These are phyloP conservation scores for Nomia melanderi DNA, from an alignment of 1,140 invertebrate genomes.

Conservation along the genomic window DNA sequence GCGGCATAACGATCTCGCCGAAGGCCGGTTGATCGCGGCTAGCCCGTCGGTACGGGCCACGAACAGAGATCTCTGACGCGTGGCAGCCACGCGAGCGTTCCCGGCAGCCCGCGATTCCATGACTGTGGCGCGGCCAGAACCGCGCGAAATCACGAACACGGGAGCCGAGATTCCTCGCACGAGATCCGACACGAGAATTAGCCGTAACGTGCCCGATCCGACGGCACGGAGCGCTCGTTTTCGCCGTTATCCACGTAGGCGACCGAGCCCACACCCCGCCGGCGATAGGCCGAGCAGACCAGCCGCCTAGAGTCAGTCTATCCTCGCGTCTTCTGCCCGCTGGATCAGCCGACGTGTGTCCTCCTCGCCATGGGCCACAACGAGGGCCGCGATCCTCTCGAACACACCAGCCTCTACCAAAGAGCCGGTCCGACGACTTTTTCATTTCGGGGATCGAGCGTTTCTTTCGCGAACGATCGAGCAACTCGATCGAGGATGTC, in stretches of 20 bases:
- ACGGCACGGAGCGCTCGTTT: constrained; percentile 28
- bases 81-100: constrained; percentile 57
- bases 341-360: constrained; percentile 33
- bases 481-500: too few species aligned
- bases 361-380: constrained; percentile 63
- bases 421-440: constrained; percentile 69
- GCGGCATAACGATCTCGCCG: constrained; percentile 40
- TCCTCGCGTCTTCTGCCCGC: constrained; percentile 36
- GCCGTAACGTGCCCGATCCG: constrained; percentile 62
- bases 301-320: constrained; percentile 23
- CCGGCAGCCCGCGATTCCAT: constrained; percentile 37
- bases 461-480: too few species aligned
- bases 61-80: constrained; percentile 46
- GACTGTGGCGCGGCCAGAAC: constrained; percentile 30
- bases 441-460: too few species aligned
- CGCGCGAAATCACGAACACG: constrained; percentile 68
- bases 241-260: constrained; percentile 53
- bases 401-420: constrained; percentile 86
- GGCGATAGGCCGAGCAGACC: neutral
- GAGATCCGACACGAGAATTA: constrained; percentile 70
- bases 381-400: constrained; percentile 82
- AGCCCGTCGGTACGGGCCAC: neutral
- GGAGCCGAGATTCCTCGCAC: constrained; percentile 55
- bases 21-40: constrained; percentile 1
- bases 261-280: constrained; percentile 30